Base-by-base conservation (phyloP, 2,888 invertebrate species). In the Antheraea assamensis region DNA sequence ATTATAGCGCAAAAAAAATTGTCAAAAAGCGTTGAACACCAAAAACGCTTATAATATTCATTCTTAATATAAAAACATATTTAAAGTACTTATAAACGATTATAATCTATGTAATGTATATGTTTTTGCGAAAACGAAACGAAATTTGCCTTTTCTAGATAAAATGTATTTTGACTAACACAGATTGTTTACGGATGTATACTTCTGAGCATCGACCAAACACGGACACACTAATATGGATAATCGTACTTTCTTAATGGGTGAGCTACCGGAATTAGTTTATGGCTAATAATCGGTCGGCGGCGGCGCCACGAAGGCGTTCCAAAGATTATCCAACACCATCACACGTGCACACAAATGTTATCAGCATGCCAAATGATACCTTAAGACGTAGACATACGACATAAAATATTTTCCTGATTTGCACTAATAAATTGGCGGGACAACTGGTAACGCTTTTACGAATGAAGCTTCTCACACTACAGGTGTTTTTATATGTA, bases 221-320 rank as follows among this genome's bases (percentile, higher is more conserved):
- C 55, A 42, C 58, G 71, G n/a, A 55, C 71, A 83, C 84, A 30
- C 61, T 64, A 64, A 85, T 85, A 85, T 83, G 83, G 86, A 88
- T 90, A 90, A 89, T 88, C 87, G 86, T 86, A 83, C 61, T 64
- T 86, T 87, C 82, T 87, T 92, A 91, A 90, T 90, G 86, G 87
- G 82, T 82, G 83, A 81, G 93, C 93, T 94, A 93, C 93, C 92
- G 94, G 93, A 92, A 93, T 93, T 92, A 86, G 87, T 93, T 93
- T 93, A 94, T 93, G 85, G 85, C 61, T 64, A 27, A 64, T 64
- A 64, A 64, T 64, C 61, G 61, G 61, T 30, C 61, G 61, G 85
- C 85, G 83, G 84, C 85, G 92, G 92, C 92, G 92, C 93, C 93
- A 85, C 82, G 85, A 82, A 90, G 92, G 90, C 92, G 92, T 91